Evolutionary conservation across 2,113 vertebrate species (phyloP), one percentile per base, ranked within the genome.

Genomic region (Anoura caudifer): DNA sequence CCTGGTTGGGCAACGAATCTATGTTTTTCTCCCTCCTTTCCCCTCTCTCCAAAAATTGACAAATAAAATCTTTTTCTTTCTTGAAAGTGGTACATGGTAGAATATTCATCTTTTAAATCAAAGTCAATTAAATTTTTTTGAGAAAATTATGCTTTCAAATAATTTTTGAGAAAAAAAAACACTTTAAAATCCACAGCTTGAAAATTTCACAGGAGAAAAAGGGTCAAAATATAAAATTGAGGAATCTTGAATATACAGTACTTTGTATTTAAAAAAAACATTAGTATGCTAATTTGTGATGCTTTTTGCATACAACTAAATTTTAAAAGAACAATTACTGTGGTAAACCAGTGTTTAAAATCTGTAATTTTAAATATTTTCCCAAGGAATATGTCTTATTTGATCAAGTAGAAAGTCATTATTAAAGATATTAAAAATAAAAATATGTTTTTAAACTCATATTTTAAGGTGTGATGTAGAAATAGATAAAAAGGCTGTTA

Each of bases 111-210:
- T 87, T 96, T 94, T 70, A 90, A 72, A 83, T 69, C 8, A 67
- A 95, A 95, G 63, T 81, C 26, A 95, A 88, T 70, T 96, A 94
- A 85, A 77, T 65, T 19, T 38, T 65, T 91, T 92, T 67, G 38
- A 90, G 45, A 87, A n/a, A 63, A 31, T 63, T 63, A 63, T 63
- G 61, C 61, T 31, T 63, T 65, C 95, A 94, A 85, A 77, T 65
- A 13, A 80, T n/a, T 61, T 91, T 90, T 67, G 38, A 90, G 41
- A 75, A 94, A 95, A 93, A 93, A 69, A 84, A 72, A 17, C 63
- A 38, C 15, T 91, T 90, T 96, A 89, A 94, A 93, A 96, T 69
- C 10, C 28, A 92, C 4, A 93, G 76, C 31, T 85, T 79, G 6
- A 94, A 95, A 82, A 70, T 86, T 79, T 95, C 79, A 90, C 24